Conservation (phyloP, 2,888 invertebrate species). For the Slavum lentiscoides region DNA sequence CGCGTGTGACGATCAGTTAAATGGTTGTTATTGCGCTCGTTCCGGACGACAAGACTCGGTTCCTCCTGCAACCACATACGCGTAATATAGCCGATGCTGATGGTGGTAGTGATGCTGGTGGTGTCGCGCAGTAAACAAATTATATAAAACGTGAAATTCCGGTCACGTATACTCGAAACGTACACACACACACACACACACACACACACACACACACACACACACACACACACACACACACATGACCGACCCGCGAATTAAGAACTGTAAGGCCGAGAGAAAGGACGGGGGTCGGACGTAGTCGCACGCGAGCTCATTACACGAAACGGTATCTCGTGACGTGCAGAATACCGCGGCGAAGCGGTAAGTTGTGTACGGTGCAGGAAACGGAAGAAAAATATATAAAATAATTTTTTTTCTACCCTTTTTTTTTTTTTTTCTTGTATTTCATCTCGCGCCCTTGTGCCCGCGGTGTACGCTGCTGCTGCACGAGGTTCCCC, state of each 20-base stretch:
- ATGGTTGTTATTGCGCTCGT: conserved; percentile 5
- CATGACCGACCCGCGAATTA: conserved; percentile 21
- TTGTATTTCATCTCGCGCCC: no score
- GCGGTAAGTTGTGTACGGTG: no score
- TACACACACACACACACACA: conserved; percentile 23
- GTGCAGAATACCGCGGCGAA: not conserved
- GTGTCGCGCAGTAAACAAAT: conserved; percentile 20
- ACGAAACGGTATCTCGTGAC: conserved; percentile 1
- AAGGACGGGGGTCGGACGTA: no score
- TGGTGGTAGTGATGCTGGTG: not conserved
- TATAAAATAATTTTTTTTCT: no score
- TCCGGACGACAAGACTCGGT: not conserved
- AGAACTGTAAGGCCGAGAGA: not conserved
- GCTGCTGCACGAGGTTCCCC: no score
- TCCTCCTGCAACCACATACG: not conserved
- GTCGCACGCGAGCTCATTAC: not conserved
- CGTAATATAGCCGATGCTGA: no score
- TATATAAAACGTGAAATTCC: conserved; percentile 29
- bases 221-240: conserved; percentile 24
- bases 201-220: conserved; percentile 22
- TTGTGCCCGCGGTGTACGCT: no score
- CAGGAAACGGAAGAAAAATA: no score
- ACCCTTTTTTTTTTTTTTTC: no score
- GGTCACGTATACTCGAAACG: conserved; percentile 39
- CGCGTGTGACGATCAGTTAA: conserved; percentile 8